A percentile compares a stretch with the other conserved stretches of the same genome.
Evolutionary conservation across 1,140 invertebrate species (phyloP).

Genomic region (Pseudomyrmex dendroicus): DNA sequence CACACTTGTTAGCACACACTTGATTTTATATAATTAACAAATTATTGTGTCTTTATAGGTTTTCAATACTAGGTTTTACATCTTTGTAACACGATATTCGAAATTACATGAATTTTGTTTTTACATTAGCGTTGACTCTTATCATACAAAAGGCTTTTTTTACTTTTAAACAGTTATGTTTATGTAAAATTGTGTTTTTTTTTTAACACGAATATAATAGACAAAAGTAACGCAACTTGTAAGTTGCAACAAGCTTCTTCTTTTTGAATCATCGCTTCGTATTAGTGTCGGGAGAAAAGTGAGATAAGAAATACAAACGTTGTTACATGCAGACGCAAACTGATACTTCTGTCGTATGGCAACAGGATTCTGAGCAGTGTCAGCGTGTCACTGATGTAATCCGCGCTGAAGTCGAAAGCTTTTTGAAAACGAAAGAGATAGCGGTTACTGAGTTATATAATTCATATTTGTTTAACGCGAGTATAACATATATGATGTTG

Average conservation of each 20-base stretch:
- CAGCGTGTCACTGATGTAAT: not conserved
- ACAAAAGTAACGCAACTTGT: constrained; percentile 13
- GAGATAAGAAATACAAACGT: not conserved
- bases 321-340: constrained; percentile 41
- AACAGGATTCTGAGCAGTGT: constrained; percentile 5
- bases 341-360: constrained; percentile 36
- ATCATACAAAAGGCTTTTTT: not conserved
- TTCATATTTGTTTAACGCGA: constrained; percentile 23
- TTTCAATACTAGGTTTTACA: constrained; percentile 1
- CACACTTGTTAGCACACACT: constrained; percentile 22
- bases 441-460: constrained; percentile 23
- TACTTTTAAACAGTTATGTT: constrained; percentile 3
- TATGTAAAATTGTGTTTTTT: not conserved
- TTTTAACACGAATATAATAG: constrained; percentile 26
- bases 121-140: not conserved
- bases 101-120: not conserved
- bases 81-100: not conserved
- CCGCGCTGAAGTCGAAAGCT: not conserved
- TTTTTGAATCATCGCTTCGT: constrained; percentile 19
- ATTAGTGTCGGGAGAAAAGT: not conserved
- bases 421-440: constrained; percentile 1
- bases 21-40: constrained; percentile 38
- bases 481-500: not conserved
- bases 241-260: constrained; percentile 12
- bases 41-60: constrained; percentile 32